Evolutionary conservation across 2,888 invertebrate genomes (phyloP).

Genomic region (Agonopterix subpropinquella): DNA sequence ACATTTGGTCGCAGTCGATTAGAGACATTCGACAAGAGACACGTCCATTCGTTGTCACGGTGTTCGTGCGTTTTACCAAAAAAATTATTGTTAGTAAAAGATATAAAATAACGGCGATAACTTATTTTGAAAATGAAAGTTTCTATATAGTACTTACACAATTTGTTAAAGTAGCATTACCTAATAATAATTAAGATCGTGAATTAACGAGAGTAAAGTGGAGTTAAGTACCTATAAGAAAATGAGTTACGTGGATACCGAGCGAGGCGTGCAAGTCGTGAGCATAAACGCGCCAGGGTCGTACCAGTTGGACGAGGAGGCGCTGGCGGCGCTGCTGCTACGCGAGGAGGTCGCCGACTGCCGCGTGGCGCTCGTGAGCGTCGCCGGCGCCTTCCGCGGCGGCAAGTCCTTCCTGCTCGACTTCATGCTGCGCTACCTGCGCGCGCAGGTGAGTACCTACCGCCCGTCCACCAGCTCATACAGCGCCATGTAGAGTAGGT

Average conservation of each 20-base stretch:
- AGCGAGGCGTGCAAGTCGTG: not conserved
- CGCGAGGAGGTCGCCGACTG: conserved; percentile 17
- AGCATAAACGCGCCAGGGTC: not conserved
- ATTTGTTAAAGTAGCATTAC: no score
- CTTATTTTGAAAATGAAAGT: no score
- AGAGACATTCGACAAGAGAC: no score
- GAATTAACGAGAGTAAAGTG: no score
- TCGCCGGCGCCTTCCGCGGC: conserved; percentile 25
- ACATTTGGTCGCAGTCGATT: no score
- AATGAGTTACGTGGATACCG: not conserved
- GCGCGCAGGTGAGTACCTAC: conserved; percentile 15
- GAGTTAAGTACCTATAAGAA: no score
- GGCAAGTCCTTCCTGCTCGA: conserved; percentile 28
- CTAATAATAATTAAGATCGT: no score
- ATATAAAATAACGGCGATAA: no score
- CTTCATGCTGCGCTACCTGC: conserved; percentile 24
- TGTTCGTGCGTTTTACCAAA: no score
- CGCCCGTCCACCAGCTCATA: not conserved
- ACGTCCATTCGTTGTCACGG: no score
- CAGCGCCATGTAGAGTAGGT: not conserved
- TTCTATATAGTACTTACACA: no score
- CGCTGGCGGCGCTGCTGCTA: conserved; percentile 13
- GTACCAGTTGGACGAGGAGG: conserved; percentile 14
- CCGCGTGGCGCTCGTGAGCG: conserved; percentile 24
- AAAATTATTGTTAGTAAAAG: no score